Evolutionary conservation across 2,113 vertebrate species (phyloP), one percentile per base, ranked within the genome.

Genomic region (Crotalus viridis): DNA sequence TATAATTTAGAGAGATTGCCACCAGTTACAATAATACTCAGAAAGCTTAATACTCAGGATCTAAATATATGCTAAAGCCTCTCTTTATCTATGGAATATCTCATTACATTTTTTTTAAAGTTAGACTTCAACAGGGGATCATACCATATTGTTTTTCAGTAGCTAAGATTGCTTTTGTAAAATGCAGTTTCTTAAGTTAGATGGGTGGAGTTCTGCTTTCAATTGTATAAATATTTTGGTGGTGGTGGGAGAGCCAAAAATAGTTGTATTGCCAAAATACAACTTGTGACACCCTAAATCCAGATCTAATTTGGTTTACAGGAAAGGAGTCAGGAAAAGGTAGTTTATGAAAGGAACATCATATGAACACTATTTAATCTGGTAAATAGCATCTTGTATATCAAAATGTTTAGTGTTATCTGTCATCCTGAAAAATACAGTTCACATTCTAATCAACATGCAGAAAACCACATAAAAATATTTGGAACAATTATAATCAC

Each of bases 261-360:
- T 51, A 59, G 2, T 4, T 17, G 51, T 90, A 56, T 51, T 19
- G 89, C 93, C 91, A 95, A 96, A 96, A 95, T 46, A 89, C 94
- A 93, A 93, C 61, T 96, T 95, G 59, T 90, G 97, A 96, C 94
- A 90, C 93, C 96, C 94, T 88, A 92, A 61, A 0, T 93, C 55
- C 89, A 89, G 94, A 0, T 0, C 1, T 69, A 93, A 95, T 87
- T 90, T 64, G 61, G 17, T 46, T 61, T 54, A 33, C 15, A 39
- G 74, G 55, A 51, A 89, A 28, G 56, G n/a, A 95, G 95, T 96
- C 95, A 95, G 69, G 1, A 24, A 56, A 92, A 96, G 94, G 95
- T 93, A 13, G 1, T 51, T 88, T 74, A 15, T 94, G 48, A 88
- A 87, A 0, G 0, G 43, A 61, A 52, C 54, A 85, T 91, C 21